Evolutionary conservation across 2,888 invertebrate species (phyloP).

Genomic region (Nemurella pictetii): DNA sequence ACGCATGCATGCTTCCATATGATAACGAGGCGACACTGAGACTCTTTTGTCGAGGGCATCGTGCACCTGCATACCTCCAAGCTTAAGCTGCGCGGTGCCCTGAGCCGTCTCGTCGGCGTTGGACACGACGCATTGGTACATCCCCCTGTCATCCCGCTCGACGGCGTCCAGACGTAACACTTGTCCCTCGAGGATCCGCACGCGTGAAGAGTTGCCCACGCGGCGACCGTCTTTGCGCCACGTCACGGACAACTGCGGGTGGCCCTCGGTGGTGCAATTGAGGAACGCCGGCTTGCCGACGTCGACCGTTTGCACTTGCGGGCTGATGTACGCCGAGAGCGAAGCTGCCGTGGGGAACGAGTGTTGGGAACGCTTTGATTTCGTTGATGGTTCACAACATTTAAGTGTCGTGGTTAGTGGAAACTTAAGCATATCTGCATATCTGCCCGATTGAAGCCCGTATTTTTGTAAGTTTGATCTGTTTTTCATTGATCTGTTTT

Average conservation of each 20-base stretch:
- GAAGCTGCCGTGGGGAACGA: slow-evolving; percentile 46
- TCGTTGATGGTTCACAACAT: no score
- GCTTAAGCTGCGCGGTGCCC: slow-evolving; percentile 45
- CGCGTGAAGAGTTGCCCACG: slow-evolving; percentile 42
- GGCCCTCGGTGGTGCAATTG: slow-evolving; percentile 51
- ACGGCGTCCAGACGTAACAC: slow-evolving; percentile 48
- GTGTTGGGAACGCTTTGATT: no score
- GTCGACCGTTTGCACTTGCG: slow-evolving; percentile 48
- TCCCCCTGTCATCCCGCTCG: slow-evolving; percentile 45
- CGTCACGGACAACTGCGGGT: slow-evolving; percentile 42
- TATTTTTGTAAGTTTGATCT: no score
- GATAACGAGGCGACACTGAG: no score
- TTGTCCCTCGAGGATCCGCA: slow-evolving; percentile 33
- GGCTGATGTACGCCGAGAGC: slow-evolving; percentile 44
- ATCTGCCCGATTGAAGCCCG: no score
- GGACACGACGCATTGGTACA: slow-evolving; percentile 45
- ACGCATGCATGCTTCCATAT: no score
- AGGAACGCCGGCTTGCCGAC: slow-evolving; percentile 51
- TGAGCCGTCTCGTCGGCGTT: slow-evolving; percentile 45
- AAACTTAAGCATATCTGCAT: no score
- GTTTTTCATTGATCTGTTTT: no score
- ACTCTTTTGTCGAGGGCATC: no score
- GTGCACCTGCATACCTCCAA: no score
- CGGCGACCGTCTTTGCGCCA: slow-evolving; percentile 47
- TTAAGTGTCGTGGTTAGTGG: no score